Base-by-base conservation (phyloP, 2,888 invertebrate species). In the Aricia artaxerxes region DNA sequence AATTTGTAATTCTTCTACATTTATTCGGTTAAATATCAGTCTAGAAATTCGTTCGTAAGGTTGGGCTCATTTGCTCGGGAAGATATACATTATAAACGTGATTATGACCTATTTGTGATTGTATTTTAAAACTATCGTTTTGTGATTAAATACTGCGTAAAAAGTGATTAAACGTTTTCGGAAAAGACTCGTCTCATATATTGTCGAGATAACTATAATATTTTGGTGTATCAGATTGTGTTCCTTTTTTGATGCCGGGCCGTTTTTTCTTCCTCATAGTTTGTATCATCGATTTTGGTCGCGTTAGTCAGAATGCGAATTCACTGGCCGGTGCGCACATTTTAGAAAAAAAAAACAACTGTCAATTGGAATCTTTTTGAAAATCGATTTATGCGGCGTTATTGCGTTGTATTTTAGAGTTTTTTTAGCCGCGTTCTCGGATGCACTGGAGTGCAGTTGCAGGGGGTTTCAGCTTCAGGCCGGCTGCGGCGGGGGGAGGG, bases 361-460 rank as follows among this genome's bases (percentile, higher is more conserved):
- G 76, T 76, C 57, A 57, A 76, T 75, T 79, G 81, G 78, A 79
- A 81, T 79, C 5, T 69, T 69, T 78, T 79, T 79, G 78, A 80
- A 80, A 81, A 82, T 82, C 80, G 82, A 82, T 79, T 81, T 83
- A 83, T 53, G 80, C 82, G 81, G 80, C 80, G 78, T 77, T 84
- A 82, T 85, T 84, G 85, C 86, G 85, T 86, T 85, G 84, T 86
- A 84, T 87, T 87, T 87, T 85, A 85, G 82, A 84, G 86, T 84
- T 87, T 88, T 87, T 86, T 86, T 86, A 84, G 85, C 87, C 87
- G 88, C 90, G 92, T 87, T 88, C 87, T 85, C 84, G 87, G 86
- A 88, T 94, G 94, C 94, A 94, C 93, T 94, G 92, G 86, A 92
- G 86, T 94, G 94, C 94, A 94, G 90, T 92, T 93, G 94, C 93